phyloP scores from a whole-genome alignment of 2,113 vertebrate species.

The Percina caprodes region DNA sequence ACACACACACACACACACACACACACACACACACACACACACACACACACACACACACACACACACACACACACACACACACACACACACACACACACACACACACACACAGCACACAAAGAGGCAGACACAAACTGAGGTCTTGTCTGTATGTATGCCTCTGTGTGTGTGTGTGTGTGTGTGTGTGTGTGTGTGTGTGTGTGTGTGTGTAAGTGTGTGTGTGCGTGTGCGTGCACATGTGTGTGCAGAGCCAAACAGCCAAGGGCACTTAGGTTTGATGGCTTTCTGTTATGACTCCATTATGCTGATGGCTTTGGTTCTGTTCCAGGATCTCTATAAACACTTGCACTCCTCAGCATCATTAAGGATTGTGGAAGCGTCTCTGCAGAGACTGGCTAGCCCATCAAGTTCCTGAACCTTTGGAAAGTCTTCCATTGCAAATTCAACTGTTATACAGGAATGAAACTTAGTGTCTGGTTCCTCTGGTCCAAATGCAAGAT shows the following conservation, averaged over 20 bases:
- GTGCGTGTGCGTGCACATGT: not conserved
- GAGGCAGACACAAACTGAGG: not conserved
- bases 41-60: constrained; percentile 7
- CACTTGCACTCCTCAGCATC: constrained; percentile 21
- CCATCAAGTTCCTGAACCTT: not conserved
- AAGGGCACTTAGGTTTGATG: constrained; percentile 67
- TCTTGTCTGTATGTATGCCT: not conserved
- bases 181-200: not conserved
- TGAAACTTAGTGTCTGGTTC: not conserved
- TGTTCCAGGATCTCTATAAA: constrained; percentile 66
- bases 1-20: constrained; percentile 23
- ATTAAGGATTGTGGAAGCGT: constrained; percentile 23
- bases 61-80: constrained; percentile 20
- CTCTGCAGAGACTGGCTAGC: constrained; percentile 14
- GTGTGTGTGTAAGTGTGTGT: not conserved
- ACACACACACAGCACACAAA: not conserved
- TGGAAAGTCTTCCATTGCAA: constrained; percentile 5
- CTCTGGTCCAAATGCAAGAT: not conserved
- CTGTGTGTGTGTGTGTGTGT: not conserved
- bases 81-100: not conserved
- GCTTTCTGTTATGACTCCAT: constrained; percentile 74
- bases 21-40: constrained; percentile 13
- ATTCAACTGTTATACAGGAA: not conserved
- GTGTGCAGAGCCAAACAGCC: constrained; percentile 38
- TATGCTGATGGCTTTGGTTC: constrained; percentile 79